Base-by-base conservation (phyloP, 2,797 vertebrate genomes). In the Pogonophryne albipinna region DNA sequence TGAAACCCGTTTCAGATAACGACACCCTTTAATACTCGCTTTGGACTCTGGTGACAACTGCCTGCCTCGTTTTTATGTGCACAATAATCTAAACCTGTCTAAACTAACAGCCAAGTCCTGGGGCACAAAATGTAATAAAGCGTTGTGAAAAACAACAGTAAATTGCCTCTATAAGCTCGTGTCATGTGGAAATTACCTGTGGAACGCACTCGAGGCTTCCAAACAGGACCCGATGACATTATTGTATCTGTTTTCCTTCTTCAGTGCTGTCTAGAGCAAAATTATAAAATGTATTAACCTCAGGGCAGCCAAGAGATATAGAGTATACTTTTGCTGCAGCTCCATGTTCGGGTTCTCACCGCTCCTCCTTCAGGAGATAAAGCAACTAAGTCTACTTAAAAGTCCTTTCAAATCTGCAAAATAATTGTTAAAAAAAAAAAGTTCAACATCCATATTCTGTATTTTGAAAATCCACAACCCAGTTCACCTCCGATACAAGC, bases 141-240 rank as follows among this genome's bases (percentile, higher is more conserved):
- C 80, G 8, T 59, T 74, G 67, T 62, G 60, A 79, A 90, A 90
- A 89, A 87, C 87, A 89, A 85, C 80, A 81, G 74, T 90, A 85
- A 88, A 92, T 91, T 92, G 71, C 73, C 42, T 87, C 85, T 88
- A 84, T 84, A 88, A 79, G 79, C 88, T 73, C 2, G 34, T 79
- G 87, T 82, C 85, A 70, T 51, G 75, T 34, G 49, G 71, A 82
- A 92, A 92, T 87, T 63, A 89, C 88, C 87, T 52, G 51, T 78
- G 76, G 83, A 86, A 68, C 47, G 1, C 79, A 85, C 87, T 76
- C 3, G 72, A 85, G 85, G 87, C 78, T 83, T 81, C 74, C 45
- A 62, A 70, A 38, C 19, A 19, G 61, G 74, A 86, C 87, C 63
- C 66, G 69, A 82, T 69, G 50, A 75, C 74, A 80, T 76, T 66